Conservation (phyloP, 2,888 invertebrate species). For the Leptothorax acervorum region DNA sequence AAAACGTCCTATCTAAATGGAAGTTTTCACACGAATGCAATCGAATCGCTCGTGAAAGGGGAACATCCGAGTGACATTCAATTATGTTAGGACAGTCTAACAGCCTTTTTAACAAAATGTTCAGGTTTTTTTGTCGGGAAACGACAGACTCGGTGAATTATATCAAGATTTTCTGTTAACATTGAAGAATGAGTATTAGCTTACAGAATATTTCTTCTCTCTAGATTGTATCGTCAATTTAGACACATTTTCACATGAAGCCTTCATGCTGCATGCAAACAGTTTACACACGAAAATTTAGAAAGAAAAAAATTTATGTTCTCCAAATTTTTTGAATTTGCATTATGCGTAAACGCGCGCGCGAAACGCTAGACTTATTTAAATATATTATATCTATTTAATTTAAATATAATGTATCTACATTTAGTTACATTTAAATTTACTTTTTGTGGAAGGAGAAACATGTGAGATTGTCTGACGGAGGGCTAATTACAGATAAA, state of each 20-base stretch:
- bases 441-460: background rate
- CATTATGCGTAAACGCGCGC: background rate
- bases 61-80: conserved; percentile 19
- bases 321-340: background rate
- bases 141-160: background rate
- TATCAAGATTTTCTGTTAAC: background rate
- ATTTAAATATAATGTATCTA: conserved; percentile 2
- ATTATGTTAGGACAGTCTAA: background rate
- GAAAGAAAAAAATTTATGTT: background rate
- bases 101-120: background rate
- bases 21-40: conserved; percentile 31
- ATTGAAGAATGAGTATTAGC: background rate
- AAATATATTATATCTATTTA: conserved; percentile 5
- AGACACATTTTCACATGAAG: background rate
- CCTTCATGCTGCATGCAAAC: background rate
- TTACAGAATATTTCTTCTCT: background rate
- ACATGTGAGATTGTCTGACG: background rate
- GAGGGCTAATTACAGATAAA: background rate
- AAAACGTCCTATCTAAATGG: background rate
- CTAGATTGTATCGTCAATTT: background rate
- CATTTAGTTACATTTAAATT: background rate
- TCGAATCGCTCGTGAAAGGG: background rate
- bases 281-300: background rate
- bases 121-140: background rate
- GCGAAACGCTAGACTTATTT: background rate